Conservation (phyloP, 2,113 vertebrate genomes). For the Numenius arquata region DNA sequence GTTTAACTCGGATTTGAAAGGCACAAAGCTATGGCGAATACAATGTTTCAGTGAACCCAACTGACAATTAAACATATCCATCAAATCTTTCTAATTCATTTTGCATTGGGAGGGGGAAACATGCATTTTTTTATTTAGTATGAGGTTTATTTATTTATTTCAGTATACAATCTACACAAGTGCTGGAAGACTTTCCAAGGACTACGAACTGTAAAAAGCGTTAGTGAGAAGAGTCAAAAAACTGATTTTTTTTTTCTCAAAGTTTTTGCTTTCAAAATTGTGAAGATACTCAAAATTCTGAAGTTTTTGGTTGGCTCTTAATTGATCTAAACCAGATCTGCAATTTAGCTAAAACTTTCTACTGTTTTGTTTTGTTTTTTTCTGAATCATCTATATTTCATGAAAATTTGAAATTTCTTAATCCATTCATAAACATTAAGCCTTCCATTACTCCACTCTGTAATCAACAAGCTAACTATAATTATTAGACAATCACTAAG, state of each 20-base stretch:
- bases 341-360: background rate
- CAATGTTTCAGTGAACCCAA: background rate
- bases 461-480: background rate
- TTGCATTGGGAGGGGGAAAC: background rate
- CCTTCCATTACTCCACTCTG: slow-evolving; percentile 1
- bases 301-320: background rate
- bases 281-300: background rate
- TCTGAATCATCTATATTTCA: background rate
- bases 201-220: background rate
- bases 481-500: slow-evolving; percentile 1
- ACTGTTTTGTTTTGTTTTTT: too few relatives aligned
- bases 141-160: background rate
- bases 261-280: background rate
- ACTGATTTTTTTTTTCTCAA: accelerated
- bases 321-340: background rate
- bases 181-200: slow-evolving; percentile 25
- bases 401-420: background rate
- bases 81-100: background rate
- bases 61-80: background rate
- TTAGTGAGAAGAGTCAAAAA: background rate
- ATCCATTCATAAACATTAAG: background rate
- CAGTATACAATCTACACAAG: background rate
- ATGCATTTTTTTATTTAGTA: background rate
- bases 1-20: background rate
- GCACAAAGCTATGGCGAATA: background rate